phyloP scores from a whole-genome alignment of 2,888 invertebrate species.

The Elysia crispata region DNA sequence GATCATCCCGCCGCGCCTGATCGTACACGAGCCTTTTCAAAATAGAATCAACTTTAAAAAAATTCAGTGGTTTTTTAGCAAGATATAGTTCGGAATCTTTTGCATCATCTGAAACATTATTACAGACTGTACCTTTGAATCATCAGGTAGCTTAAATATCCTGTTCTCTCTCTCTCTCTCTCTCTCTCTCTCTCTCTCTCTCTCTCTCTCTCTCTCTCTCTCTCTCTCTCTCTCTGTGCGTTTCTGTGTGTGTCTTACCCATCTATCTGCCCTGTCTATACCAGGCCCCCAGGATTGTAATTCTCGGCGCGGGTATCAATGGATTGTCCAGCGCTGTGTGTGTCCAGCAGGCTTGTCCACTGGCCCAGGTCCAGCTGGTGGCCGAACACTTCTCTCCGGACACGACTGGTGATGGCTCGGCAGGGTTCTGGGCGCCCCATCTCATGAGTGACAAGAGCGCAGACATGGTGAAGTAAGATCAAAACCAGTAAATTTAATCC shows the following conservation, averaged over 20 bases:
- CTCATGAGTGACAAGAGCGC: too few relatives aligned
- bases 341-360: constrained; percentile 55
- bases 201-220: background rate
- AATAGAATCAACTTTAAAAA: too few relatives aligned
- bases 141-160: too few relatives aligned
- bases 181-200: constrained; percentile 1
- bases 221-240: background rate
- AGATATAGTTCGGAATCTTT: too few relatives aligned
- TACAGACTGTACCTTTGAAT: too few relatives aligned
- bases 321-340: constrained; percentile 57
- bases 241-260: background rate
- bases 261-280: background rate
- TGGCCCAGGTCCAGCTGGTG: constrained; percentile 67
- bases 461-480: too few relatives aligned
- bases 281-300: constrained; percentile 48
- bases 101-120: too few relatives aligned
- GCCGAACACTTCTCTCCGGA: constrained; percentile 71
- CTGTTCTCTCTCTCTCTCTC: background rate
- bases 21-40: too few relatives aligned
- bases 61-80: too few relatives aligned
- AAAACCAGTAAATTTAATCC: too few relatives aligned
- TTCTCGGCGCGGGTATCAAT: constrained; percentile 57
- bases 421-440: constrained; percentile 70
- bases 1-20: too few relatives aligned
- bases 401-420: constrained; percentile 72